Evolutionary conservation across 2,797 vertebrate species (phyloP), one percentile per base, ranked within the genome.

Genomic region (Parambassis ranga): DNA sequence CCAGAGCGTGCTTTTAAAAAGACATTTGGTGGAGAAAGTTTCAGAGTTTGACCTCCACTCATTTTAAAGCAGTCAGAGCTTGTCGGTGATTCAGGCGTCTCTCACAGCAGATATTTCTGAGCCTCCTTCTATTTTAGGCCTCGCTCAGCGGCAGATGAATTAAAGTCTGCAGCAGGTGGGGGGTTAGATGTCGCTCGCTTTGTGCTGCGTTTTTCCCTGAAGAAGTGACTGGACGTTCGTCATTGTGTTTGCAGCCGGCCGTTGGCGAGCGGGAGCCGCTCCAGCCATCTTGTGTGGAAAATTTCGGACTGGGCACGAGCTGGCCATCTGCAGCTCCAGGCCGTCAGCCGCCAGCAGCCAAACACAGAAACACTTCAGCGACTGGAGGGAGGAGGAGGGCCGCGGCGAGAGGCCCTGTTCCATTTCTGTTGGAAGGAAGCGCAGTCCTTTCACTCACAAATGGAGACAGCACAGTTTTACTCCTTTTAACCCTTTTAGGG

Each of bases 261-360:
- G 84, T 81, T 72, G 76, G 77, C 75, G 84, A 87, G 79, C 60
- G 77, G 85, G 85, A 91, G 84, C 84, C 71, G 70, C 71, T 88
- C 87, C 90, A 90, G 88, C 64, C 90, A 86, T 90, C 89, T 91
- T 89, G 87, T 88, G 82, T 83, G 80, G 86, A 82, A 79, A 62
- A 84, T 89, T 87, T 70, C 82, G 86, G 85, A 88, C 87, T 90
- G 89, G 88, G 87, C 85, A 69, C 56, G 62, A 71, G 81, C 57
- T 71, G 71, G 79, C 91, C 92, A 92, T 92, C 91, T 93, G 92
- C 89, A 89, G 83, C 85, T 71, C 82, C 74, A 75, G 81, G 84
- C 83, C 83, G 65, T 50, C 76, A 50, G 80, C 88, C 77, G 87
- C 81, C 83, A 85, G 69, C 79, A 77, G 91, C 87, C 88, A 91